Evolutionary conservation across 2,888 invertebrate species (phyloP).

Genomic region (Lasius fuliginosus): DNA sequence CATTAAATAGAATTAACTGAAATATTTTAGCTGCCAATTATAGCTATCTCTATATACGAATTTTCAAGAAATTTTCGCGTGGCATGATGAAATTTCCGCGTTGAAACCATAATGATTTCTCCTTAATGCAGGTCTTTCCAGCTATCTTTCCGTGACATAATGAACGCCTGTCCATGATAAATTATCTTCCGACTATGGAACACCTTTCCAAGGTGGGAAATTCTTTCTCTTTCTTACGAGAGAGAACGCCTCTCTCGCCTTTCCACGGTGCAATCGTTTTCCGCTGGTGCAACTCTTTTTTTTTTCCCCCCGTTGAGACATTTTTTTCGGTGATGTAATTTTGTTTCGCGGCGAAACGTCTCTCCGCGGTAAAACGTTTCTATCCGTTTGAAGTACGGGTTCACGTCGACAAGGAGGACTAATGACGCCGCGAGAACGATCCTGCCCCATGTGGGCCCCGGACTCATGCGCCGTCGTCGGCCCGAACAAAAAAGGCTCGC

Average conservation of each 20-base stretch:
- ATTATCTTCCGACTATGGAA: conserved; percentile 11
- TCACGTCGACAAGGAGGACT: conserved; percentile 83
- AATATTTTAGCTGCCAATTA: not conserved
- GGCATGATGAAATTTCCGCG: not conserved
- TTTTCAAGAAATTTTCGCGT: not conserved
- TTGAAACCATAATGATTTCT: not conserved
- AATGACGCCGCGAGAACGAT: conserved; percentile 84
- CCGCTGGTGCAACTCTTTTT: conserved; percentile 10
- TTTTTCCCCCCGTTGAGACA: not conserved
- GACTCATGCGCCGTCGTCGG: conserved; percentile 76
- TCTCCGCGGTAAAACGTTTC: conserved; percentile 63
- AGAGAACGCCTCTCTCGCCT: conserved; percentile 10
- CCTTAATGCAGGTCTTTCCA: not conserved
- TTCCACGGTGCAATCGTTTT: conserved; percentile 18
- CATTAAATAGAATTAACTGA: not conserved
- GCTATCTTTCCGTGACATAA: conserved; percentile 22
- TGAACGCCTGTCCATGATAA: conserved; percentile 25
- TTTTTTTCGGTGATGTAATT: conserved; percentile 39
- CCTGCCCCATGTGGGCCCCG: conserved; percentile 79
- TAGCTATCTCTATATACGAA: not conserved
- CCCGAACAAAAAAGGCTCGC: conserved; percentile 79
- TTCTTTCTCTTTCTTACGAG: conserved; percentile 5
- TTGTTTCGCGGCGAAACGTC: conserved; percentile 44
- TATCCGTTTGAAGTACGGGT: conserved; percentile 79
- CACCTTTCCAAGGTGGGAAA: conserved; percentile 5